phyloP scores from a whole-genome alignment of 2,797 vertebrate genomes.

The Cyclura pinguis region DNA sequence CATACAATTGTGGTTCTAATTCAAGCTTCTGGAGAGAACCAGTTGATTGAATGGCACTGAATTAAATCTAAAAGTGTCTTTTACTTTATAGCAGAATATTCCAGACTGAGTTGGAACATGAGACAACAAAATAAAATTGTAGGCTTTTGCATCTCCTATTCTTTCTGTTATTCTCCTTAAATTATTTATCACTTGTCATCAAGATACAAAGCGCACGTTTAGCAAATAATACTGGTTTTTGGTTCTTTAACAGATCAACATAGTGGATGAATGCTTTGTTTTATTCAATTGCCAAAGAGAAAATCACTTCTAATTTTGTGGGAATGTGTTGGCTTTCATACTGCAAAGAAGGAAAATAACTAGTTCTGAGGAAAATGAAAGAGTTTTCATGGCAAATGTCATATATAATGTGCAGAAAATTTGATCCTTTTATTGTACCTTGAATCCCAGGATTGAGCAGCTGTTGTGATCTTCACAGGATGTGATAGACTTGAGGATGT shows the following conservation, averaged over 20 bases:
- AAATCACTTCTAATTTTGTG: slow-evolving; percentile 18
- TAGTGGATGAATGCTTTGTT: slow-evolving; percentile 40
- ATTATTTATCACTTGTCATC: not conserved
- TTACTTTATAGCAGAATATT: not conserved
- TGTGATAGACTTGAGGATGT: slow-evolving; percentile 41
- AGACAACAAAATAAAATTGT: not conserved
- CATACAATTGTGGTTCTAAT: not conserved
- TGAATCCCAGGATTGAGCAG: slow-evolving; percentile 31
- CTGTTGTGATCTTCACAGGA: slow-evolving; percentile 60
- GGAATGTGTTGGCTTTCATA: slow-evolving; percentile 33
- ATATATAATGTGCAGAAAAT: not conserved
- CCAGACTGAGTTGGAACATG: not conserved
- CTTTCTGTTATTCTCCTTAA: slow-evolving; percentile 22
- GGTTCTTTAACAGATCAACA: slow-evolving; percentile 44
- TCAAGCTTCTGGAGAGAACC: not conserved
- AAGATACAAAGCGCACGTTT: slow-evolving; percentile 49
- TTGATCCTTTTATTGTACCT: slow-evolving; percentile 37
- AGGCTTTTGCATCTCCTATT: slow-evolving; percentile 52
- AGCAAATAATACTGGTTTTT: slow-evolving; percentile 54
- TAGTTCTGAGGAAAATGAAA: slow-evolving; percentile 8
- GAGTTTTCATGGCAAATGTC: slow-evolving; percentile 32
- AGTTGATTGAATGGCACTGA: not conserved
- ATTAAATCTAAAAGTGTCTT: not conserved
- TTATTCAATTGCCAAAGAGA: slow-evolving; percentile 30
- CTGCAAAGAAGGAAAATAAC: slow-evolving; percentile 40